Conservation (phyloP, 2,797 vertebrate species). For the Bradypus variegatus region DNA sequence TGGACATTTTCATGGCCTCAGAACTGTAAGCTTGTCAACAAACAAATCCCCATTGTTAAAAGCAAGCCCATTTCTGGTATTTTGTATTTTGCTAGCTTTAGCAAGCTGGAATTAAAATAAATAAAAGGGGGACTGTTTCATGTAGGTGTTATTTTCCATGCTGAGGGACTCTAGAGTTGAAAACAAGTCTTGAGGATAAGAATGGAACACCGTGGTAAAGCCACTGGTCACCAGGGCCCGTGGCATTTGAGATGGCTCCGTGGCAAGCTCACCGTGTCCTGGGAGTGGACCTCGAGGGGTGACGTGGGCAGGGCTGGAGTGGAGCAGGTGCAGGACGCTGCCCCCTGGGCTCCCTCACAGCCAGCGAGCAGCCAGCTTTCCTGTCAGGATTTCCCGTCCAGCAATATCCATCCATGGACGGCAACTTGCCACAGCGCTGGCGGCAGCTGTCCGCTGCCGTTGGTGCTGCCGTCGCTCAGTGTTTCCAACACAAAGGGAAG, state of each 20-base stretch:
- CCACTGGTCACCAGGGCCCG: background rate
- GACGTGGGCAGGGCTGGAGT: background rate
- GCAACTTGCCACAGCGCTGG: fast-evolving
- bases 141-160: background rate
- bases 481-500: background rate
- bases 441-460: fast-evolving
- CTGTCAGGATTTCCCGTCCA: background rate
- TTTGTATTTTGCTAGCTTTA: no score
- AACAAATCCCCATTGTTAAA: no score
- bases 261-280: background rate
- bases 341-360: background rate
- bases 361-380: background rate
- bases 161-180: background rate
- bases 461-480: no score
- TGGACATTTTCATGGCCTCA: no score
- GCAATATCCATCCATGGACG: background rate
- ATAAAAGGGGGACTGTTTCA: background rate
- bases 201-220: background rate
- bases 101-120: background rate
- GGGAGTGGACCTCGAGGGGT: background rate
- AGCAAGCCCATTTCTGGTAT: no score
- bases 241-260: background rate
- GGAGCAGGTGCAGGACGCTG: background rate
- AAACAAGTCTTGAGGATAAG: background rate
- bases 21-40: no score